Base-by-base conservation (phyloP, 2,113 vertebrate species). In the Colaptes auratus region DNA sequence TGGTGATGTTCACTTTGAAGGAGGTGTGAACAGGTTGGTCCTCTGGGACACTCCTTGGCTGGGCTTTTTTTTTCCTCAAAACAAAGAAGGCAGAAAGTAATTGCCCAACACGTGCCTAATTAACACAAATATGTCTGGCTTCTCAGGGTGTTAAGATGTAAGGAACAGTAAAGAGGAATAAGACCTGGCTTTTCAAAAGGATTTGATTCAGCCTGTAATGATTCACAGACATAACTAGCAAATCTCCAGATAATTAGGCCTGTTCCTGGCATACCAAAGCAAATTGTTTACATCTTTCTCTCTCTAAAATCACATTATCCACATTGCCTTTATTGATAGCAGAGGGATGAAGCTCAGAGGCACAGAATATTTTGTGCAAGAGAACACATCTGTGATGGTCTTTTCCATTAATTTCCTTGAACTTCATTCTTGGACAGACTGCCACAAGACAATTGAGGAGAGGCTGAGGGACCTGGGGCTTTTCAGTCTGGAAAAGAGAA, bases 161-260 rank as follows among this genome's bases (percentile, higher is more conserved):
- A 86, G 80, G 60, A 93, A n/a, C 56, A 72, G 33, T 65, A 85
- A 95, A 88, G 48, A 91, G 46, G 33, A 89, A 33, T 65, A 59
- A 86, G 67, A 75, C 15, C 59, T 86, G 44, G 64, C 44, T 95
- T 96, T 95, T 90, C 79, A 59, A 92, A 95, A 60, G 81, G 48
- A 65, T 86, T 93, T 90, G 55, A 56, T 89, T 93, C 63, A 77
- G 50, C 30, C 77, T 83, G 27, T 64, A 92, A 79, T 36, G 48
- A n/a, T 88, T 89, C 88, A 58, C 72, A 86, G 69, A 78, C 58
- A 65, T 12, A 89, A 28, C 33, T 56, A 90, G 39, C 36, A 69
- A 64, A 73, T 73, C 77, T 91, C 61, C 33, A 78, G 77, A 86
- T 87, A 83, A 89, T 88, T 77, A 66, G 46, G 44, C 39, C 52